Conservation (phyloP, 2,113 vertebrate genomes). For the Collichthys lucidus region DNA sequence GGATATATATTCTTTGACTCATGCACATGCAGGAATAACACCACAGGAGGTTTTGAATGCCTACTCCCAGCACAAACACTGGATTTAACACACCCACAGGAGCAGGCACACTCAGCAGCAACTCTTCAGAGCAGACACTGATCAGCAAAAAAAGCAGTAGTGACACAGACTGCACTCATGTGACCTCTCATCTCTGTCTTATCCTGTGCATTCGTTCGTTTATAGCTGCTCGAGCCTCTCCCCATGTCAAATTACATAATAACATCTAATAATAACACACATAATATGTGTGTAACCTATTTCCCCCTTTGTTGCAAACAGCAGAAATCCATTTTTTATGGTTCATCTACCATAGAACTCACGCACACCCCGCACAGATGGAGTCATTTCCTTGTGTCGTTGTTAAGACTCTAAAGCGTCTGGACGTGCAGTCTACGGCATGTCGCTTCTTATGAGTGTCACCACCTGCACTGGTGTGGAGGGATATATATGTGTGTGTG, state of each 20-base stretch:
- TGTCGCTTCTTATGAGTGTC: constrained; percentile 54
- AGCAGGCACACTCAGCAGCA: neutral
- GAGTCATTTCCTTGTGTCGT: neutral
- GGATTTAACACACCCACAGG: constrained; percentile 10
- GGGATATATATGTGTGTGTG: neutral
- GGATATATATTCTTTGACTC: constrained; percentile 48
- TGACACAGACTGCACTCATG: neutral
- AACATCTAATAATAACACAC: neutral
- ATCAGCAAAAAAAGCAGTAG: constrained; percentile 33
- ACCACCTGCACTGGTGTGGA: constrained; percentile 50
- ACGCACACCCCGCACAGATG: neutral
- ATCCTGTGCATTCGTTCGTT: neutral
- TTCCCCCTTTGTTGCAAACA: neutral
- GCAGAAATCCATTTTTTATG: too few species aligned
- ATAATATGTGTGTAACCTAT: neutral
- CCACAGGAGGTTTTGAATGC: constrained; percentile 12
- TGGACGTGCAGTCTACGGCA: constrained; percentile 9
- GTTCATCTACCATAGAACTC: neutral
- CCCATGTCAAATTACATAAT: neutral
- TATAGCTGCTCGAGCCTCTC: neutral
- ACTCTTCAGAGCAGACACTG: neutral
- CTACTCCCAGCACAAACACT: constrained; percentile 23
- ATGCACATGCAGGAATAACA: constrained; percentile 38
- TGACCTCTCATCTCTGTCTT: neutral
- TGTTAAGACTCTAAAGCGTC: neutral